Base-by-base conservation (phyloP, 2,888 invertebrate genomes). In the Strigamia transsilvanica region DNA sequence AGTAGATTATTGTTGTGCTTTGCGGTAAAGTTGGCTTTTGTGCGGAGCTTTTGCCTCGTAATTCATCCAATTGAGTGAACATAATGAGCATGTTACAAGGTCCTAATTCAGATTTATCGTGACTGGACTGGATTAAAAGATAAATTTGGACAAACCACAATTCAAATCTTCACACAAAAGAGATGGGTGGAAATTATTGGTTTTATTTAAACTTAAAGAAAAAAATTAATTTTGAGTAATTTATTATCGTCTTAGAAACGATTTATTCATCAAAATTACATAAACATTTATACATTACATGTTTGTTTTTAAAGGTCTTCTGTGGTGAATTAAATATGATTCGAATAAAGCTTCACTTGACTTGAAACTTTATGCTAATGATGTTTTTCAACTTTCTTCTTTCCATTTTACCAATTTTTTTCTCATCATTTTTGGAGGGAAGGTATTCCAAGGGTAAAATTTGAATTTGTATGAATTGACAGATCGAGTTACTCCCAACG, bases 1-100 rank as follows among this genome's bases (percentile, higher is more conserved):
- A 9, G 27, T 27, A 9, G 73, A 18, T 56, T 27, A 73, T 73
- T 73, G 32, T 73, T 32, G 32, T 73, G 73, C 73, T 73, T 73
- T 73, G 73, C n/a, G 73, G 73, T 73, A n/a, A 73, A 73, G 73
- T 73, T 73, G 73, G 73, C 73, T 73, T 73, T 73, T 73, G 73
- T 73, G 73, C 27, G 73, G 27, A 73, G 73, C 73, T 73, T 73
- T 73, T 32, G 73, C 73, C 21, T 73, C 73, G 32, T 73, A 73
- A 73, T 73, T 73, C 73, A 73, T 73, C 32, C 73, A 73, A 73
- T 73, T 73, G 73, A 73, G 73, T 73, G 73, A 73, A 73, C 73
- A 73, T 73, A 73, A 73, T 73, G 73, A 73, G 73, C 73, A 73
- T 27, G 73, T 73, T 73, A 73, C 73, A 73, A 73, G 73, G 27